Percentiles rank a stretch among this genome's conserved stretches.
phyloP scores from a whole-genome alignment of 2,113 vertebrate genomes.

The Lates calcarifer region DNA sequence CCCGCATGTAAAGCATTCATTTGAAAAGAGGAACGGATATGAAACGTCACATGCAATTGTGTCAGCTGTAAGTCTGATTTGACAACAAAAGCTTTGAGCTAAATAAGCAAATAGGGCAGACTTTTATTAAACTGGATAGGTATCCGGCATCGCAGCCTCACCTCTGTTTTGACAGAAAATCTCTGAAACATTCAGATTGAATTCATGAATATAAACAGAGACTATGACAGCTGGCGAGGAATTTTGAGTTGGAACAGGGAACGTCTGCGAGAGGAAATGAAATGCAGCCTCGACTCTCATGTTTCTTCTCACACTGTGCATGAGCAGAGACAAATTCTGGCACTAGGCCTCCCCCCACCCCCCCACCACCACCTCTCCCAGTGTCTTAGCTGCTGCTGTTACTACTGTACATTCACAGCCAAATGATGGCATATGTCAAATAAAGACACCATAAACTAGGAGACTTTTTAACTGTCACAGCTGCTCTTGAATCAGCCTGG shows the following conservation, averaged over 20 bases:
- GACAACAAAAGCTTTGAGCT: conserved; percentile 57
- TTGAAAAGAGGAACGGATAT: conserved; percentile 12
- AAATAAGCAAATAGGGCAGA: conserved; percentile 53
- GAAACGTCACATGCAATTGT: conserved; percentile 35
- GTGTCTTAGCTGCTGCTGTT: conserved; percentile 34
- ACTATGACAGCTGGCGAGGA: conserved; percentile 67
- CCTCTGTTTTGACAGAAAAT: conserved; percentile 66
- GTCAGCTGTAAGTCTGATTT: conserved; percentile 23
- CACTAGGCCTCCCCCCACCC: neutral
- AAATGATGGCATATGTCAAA: conserved; percentile 49
- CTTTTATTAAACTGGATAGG: conserved; percentile 49
- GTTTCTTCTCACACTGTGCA: conserved; percentile 45
- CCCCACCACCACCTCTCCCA: neutral
- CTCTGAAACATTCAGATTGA: conserved; percentile 69
- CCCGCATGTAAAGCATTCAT: conserved; percentile 31
- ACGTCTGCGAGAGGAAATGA: conserved; percentile 61
- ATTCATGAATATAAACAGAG: conserved; percentile 75
- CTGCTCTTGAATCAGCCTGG: conserved; percentile 19
- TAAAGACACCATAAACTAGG: conserved; percentile 36
- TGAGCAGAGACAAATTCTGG: conserved; percentile 35
- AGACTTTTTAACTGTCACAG: conserved; percentile 22
- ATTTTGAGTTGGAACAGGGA: conserved; percentile 61
- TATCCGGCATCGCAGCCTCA: conserved; percentile 48
- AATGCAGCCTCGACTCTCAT: conserved; percentile 54
- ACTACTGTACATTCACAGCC: conserved; percentile 28